phyloP scores from a whole-genome alignment of 1,140 invertebrate genomes.

The Whitmania pigra region DNA sequence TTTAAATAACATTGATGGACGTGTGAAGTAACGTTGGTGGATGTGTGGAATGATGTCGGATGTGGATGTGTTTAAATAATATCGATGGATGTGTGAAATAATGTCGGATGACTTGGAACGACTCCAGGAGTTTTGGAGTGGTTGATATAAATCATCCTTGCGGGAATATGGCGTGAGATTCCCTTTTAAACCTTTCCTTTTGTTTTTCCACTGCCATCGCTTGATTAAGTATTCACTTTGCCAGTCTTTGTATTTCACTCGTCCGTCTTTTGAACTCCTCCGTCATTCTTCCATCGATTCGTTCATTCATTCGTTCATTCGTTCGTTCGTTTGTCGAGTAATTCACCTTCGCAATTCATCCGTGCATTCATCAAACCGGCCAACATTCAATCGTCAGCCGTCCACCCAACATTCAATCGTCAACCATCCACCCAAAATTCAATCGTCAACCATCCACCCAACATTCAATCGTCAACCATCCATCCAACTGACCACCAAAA shows the following conservation, averaged over 20 bases:
- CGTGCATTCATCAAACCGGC: neutral
- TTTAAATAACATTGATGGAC: too few relatives aligned
- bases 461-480: neutral
- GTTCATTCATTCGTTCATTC: constrained; percentile 4
- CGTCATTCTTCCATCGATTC: neutral
- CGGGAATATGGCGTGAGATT: neutral
- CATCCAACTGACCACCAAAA: neutral
- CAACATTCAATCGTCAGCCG: neutral
- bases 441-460: too few relatives aligned
- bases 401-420: neutral
- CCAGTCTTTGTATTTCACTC: constrained; percentile 1
- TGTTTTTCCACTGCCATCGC: neutral
- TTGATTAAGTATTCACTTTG: constrained; percentile 3
- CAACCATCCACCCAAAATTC: too few relatives aligned
- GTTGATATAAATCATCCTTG: neutral
- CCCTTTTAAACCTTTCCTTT: neutral
- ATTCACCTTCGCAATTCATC: neutral
- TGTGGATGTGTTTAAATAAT: too few relatives aligned
- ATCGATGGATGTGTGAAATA: too few relatives aligned
- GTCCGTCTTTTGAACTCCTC: neutral
- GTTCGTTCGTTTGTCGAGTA: neutral
- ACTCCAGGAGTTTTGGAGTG: neutral
- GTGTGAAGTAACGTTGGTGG: too few relatives aligned
- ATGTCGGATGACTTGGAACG: neutral
- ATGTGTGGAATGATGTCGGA: too few relatives aligned